Percentiles rank a stretch among this genome's conserved stretches.
phyloP scores from a whole-genome alignment of 2,888 invertebrate genomes.

The Folsomia candida region DNA sequence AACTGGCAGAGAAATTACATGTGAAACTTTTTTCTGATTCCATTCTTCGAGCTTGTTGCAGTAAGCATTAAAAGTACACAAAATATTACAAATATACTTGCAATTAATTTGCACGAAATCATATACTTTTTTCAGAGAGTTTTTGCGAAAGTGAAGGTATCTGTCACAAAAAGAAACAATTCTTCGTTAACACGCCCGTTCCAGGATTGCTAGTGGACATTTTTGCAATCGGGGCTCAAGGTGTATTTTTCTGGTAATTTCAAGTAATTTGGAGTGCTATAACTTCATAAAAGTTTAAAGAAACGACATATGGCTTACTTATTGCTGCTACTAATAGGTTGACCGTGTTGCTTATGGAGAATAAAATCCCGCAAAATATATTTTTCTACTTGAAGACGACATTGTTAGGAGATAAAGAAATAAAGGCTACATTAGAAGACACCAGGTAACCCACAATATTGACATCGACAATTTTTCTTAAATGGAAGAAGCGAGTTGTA shows the following conservation, averaged over 20 bases:
- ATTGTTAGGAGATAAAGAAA: constrained; percentile 2
- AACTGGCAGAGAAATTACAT: too few relatives aligned
- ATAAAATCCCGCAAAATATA: constrained; percentile 8
- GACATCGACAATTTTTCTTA: neutral
- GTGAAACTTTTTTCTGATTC: too few relatives aligned
- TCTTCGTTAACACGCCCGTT: constrained; percentile 2
- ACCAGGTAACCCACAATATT: neutral
- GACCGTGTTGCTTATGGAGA: constrained; percentile 25
- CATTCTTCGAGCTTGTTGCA: constrained; percentile 29
- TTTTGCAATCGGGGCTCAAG: constrained; percentile 21
- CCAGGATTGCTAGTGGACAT: constrained; percentile 24
- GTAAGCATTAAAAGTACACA: too few relatives aligned
- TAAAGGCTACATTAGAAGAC: neutral
- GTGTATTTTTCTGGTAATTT: constrained; percentile 24
- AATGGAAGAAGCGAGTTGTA: neutral
- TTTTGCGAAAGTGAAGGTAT: constrained; percentile 25
- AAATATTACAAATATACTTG: too few relatives aligned
- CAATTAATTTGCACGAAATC: too few relatives aligned
- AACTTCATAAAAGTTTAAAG: too few relatives aligned
- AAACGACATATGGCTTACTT: too few relatives aligned
- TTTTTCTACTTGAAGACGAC: constrained; percentile 8
- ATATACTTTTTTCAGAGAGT: neutral
- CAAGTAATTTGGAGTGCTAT: neutral
- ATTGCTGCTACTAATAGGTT: constrained; percentile 13
- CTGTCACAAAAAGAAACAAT: constrained; percentile 10